These are phyloP conservation scores for Nothocercus julius DNA, from an alignment of 2,113 vertebrate species.

Conservation along the genomic window DNA sequence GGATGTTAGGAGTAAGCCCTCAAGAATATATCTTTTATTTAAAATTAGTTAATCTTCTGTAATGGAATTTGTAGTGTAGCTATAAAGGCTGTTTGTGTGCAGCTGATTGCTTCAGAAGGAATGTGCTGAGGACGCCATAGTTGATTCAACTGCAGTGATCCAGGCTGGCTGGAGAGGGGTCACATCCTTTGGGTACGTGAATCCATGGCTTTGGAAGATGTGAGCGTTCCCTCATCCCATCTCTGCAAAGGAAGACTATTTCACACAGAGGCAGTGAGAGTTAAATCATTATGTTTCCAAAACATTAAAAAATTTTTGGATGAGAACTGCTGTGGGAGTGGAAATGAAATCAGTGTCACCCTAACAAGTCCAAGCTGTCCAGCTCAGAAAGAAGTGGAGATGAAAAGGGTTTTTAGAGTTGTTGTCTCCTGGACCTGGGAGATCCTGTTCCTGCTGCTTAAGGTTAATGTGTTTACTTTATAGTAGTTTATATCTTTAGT, in stretches of 20 bases:
- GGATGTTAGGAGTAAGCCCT: background rate
- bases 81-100: background rate
- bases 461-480: slow-evolving; percentile 11
- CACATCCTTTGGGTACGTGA: background rate
- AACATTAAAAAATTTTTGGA: background rate
- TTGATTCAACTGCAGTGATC: background rate
- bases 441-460: background rate
- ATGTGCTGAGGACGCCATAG: background rate
- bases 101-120: background rate
- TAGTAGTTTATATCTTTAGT: background rate
- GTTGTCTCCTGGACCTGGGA: background rate
- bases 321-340: fast-evolving
- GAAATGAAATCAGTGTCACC: background rate
- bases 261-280: background rate
- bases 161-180: background rate
- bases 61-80: background rate
- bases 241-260: background rate
- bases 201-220: background rate
- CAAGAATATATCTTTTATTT: background rate
- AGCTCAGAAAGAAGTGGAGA: background rate
- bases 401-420: background rate
- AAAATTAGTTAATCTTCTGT: background rate
- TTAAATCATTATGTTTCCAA: background rate
- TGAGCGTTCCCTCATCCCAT: background rate
- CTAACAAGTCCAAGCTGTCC: fast-evolving